Evolutionary conservation across 2,113 vertebrate species (phyloP).

Genomic region (Charadrius vociferus): DNA sequence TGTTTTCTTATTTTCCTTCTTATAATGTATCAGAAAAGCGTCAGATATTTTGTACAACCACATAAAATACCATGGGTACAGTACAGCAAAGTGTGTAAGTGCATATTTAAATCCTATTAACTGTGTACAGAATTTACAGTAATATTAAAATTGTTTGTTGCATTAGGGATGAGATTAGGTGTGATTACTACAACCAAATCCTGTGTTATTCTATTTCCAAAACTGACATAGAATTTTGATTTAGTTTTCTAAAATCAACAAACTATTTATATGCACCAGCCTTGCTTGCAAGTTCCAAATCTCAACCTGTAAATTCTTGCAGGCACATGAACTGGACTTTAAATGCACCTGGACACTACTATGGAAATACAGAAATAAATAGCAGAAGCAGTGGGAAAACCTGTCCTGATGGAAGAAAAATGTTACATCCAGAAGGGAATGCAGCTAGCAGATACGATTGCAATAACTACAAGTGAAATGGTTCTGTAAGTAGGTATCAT

Average conservation of each 20-base stretch:
- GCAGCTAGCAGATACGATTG: constrained; percentile 13
- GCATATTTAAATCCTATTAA: not conserved
- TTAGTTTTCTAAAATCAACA: not conserved
- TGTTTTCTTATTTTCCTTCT: not conserved
- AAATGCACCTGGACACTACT: constrained; percentile 1
- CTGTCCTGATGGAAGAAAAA: constrained; percentile 26
- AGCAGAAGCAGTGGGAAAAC: constrained; percentile 27
- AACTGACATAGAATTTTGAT: not conserved
- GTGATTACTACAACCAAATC: not conserved
- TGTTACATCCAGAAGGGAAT: not conserved
- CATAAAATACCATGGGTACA: not conserved
- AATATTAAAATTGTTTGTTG: not conserved
- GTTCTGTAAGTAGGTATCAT: constrained; percentile 39
- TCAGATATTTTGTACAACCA: not conserved
- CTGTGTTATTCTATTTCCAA: not conserved
- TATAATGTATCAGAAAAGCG: not conserved
- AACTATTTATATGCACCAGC: not conserved
- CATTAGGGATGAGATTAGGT: not conserved
- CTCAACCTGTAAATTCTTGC: not conserved
- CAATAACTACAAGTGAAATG: constrained; percentile 29
- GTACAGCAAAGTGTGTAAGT: not conserved
- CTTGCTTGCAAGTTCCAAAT: not conserved
- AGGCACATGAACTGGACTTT: not conserved
- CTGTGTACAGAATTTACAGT: not conserved
- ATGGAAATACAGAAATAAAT: constrained; percentile 16